Base-by-base conservation (phyloP, 2,888 invertebrate species). In the Subacronicta megacephala region DNA sequence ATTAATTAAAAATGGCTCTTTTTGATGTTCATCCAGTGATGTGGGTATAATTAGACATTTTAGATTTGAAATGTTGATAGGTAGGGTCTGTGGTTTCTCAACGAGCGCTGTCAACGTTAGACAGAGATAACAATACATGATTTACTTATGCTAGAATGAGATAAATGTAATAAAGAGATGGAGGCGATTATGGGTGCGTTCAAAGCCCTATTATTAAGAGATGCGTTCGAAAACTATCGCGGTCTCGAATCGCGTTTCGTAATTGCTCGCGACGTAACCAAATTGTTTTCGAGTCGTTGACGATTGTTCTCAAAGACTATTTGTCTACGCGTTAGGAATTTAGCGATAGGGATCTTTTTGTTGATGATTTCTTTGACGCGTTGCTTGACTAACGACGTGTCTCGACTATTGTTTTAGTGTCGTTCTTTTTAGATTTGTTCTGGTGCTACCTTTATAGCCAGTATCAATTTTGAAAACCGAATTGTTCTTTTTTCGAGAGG, bases 1-100 rank as follows among this genome's bases (percentile, higher is more conserved):
- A 93, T 94, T 93, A 94, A 93, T 93, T 93, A 93, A 90, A 91
- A 92, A 89, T 88, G 85, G 87, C 87, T 87, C 85, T 87, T 90
- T 89, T 88, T 89, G 86, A 87, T 89, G 90, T 87, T 85, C 84
- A 84, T 78, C 83, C 80, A 87, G 85, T 92, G 93, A 94, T 94
- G 92, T 92, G 93, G 93, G 93, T 93, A 92, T 93, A 93, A 93
- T 93, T 93, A 94, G 90, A 87, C 88, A 87, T 89, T 85, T 87
- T 89, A 90, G 93, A 93, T 94, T 88, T 85, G 81, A 82, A 89
- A 88, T 78, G 83, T 83, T 85, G 93, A 93, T 93, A 93, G 78
- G 81, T 72, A 82, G 80, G 81, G 77, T 66, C 78, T 80, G 85
- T 81, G 84, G 88, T 87, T 87, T 86, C 84, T 84, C 83, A 90